These are phyloP conservation scores for Oreochromis mossambicus DNA, from an alignment of 2,797 vertebrate genomes.

Conservation along the genomic window DNA sequence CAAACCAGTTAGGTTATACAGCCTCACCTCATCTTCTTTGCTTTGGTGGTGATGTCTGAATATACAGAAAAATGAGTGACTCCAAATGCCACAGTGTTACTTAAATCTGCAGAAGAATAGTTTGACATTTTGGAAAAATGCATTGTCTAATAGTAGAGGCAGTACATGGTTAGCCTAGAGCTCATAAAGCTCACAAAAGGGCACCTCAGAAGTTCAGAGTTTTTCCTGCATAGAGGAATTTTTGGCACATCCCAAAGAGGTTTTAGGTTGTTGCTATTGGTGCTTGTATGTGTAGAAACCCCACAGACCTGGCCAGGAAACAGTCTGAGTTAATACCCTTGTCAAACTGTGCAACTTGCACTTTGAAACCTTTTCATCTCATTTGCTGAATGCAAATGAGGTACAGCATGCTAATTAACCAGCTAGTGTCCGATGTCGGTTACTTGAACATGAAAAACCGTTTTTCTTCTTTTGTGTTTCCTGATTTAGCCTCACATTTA, in stretches of 20 bases:
- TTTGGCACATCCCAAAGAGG: background rate
- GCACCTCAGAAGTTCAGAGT: background rate
- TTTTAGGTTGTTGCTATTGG: background rate
- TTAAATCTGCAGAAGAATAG: background rate
- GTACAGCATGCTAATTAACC: background rate
- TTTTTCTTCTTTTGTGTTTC: background rate
- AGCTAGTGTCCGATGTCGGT: background rate
- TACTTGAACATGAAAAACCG: background rate
- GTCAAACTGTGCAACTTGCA: background rate
- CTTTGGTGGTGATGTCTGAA: slow-evolving; percentile 50
- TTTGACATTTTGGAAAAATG: background rate
- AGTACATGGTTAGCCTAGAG: background rate
- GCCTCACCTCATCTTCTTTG: slow-evolving; percentile 48
- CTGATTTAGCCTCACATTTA: background rate
- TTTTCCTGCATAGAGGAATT: background rate
- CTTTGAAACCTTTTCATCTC: background rate
- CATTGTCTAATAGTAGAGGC: background rate
- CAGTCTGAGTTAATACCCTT: background rate
- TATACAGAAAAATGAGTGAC: slow-evolving; percentile 41
- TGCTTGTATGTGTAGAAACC: background rate
- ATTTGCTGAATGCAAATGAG: background rate
- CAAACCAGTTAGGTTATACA: background rate
- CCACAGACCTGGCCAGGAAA: background rate
- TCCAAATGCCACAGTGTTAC: background rate
- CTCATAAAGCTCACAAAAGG: background rate